Evolutionary conservation across 2,888 invertebrate species (phyloP), one percentile per base, ranked within the genome.

Genomic region (Drosophila barbarae): DNA sequence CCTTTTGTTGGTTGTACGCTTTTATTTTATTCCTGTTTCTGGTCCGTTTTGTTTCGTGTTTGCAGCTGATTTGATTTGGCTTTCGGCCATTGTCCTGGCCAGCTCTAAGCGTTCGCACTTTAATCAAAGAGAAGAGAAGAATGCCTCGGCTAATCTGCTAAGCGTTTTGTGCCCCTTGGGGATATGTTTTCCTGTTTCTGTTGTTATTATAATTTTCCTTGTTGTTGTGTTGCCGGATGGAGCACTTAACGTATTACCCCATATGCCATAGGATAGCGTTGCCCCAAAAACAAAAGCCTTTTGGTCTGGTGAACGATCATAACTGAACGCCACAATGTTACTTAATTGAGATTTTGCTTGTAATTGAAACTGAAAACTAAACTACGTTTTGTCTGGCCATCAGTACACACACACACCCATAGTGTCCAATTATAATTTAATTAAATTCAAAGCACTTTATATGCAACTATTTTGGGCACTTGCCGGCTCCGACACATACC

Each of bases 381-480:
- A 52, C 51, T 41, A 28, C 26, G 44, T 28, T 69, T 59, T 60
- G 71, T 52, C 46, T 36, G 51, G 23, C 59, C 59, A 61, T 54
- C 65, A 53, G 61, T 77, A 63, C 49, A 38, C 39, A 18, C 10
- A 15, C 18, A 15, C 21, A 38, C 23, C 39, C 55, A 76, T 57
- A 69, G 63, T 71, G 54, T 63, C 56, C 76, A 74, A 84, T 77
- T 77, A 81, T 75, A 85, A 75, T 84, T 85, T 75, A 84, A 85
- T 85, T 85, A 73, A 81, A 81, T 77, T 69, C 56, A 51, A 57
- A 73, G 69, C 66, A 74, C 60, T 61, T 47, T 66, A 54, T 80
- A 70, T 83, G 70, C 60, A 67, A 72, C 69, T 72, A 58, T 69
- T 64, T 51, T 60, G 46, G 56, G 47, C 68, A 59, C 58, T 50